Base-by-base conservation (phyloP, 2,797 vertebrate genomes). In the Xyrichtys novacula region DNA sequence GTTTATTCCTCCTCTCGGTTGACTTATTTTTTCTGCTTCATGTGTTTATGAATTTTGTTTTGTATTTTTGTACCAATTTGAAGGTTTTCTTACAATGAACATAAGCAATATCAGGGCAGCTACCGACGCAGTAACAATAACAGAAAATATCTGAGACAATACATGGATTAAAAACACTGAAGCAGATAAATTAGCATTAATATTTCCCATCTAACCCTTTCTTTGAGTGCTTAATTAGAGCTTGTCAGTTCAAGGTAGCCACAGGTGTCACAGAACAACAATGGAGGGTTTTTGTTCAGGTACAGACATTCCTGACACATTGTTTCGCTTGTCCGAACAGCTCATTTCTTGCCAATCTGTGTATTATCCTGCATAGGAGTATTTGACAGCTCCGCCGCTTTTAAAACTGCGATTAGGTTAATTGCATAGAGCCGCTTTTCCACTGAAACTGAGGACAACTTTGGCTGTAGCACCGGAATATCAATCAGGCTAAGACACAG, bases 351-450 rank as follows among this genome's bases (percentile, higher is more conserved):
- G 64, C 77, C 80, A 74, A 79, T 82, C 52, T 81, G 80, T 76
- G 65, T 72, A 77, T 85, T 83, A 78, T 81, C 49, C 67, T 64
- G 59, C 55, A 78, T 66, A 56, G 59, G 65, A 72, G 77, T 81
- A 66, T 81, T 75, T 90, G 85, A 91, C 85, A 89, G 86, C 83
- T 71, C 81, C 48, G 23, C 60, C 46, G 79, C 87, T 91, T 89
- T 92, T 91, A 87, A 89, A 89, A 87, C 72, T 72, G 59, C 54
- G 50, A 86, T 90, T 85, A 85, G 46, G 43, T 80, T 90, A 89
- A 93, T 91, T 89, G 84, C 79, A 87, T 68, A 72, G 83, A 68
- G 19, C 55, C 8, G 43, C 71, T 79, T 85, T 84, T 85, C 63
- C 78, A 32, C 68, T 73, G 60, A 80, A 86, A 89, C 73, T 36